Percentiles rank a stretch among this genome's conserved stretches.
phyloP scores from a whole-genome alignment of 2,888 invertebrate species.

The Masnerella sp. region DNA sequence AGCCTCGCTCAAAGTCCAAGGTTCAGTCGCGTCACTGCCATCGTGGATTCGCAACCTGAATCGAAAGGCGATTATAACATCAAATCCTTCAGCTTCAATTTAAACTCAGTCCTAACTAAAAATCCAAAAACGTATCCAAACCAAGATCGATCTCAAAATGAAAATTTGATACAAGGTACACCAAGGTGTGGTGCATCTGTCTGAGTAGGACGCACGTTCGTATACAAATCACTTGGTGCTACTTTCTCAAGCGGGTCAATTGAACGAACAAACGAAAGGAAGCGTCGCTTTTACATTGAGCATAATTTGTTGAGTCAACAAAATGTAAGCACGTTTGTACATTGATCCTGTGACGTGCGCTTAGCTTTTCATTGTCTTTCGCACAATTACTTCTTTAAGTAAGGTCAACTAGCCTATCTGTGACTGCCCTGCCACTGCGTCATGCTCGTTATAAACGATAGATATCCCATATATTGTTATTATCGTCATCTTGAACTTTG shows the following conservation, averaged over 20 bases:
- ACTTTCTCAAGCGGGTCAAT: too few relatives aligned
- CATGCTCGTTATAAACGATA: constrained; percentile 29
- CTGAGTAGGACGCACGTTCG: too few relatives aligned
- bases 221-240: too few relatives aligned
- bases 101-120: constrained; percentile 3
- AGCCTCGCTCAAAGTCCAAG: constrained; percentile 61
- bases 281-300: constrained; percentile 12
- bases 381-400: constrained; percentile 63
- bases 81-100: too few relatives aligned
- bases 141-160: too few relatives aligned
- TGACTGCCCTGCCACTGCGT: constrained; percentile 46
- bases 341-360: constrained; percentile 42
- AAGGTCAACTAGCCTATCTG: constrained; percentile 68
- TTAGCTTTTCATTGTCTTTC: constrained; percentile 55
- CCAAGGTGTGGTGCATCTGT: too few relatives aligned
- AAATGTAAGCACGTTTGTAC: constrained; percentile 17
- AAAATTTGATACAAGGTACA: too few relatives aligned
- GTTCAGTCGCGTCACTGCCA: constrained; percentile 54
- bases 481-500: constrained; percentile 38
- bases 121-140: too few relatives aligned
- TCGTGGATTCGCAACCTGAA: constrained; percentile 46
- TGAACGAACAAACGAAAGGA: too few relatives aligned
- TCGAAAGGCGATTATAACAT: constrained; percentile 39
- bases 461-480: constrained; percentile 40
- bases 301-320: constrained; percentile 24